Percentiles rank a stretch among this genome's conserved stretches.
Conservation (phyloP, 2,797 vertebrate genomes). For the Danio kyathit region DNA sequence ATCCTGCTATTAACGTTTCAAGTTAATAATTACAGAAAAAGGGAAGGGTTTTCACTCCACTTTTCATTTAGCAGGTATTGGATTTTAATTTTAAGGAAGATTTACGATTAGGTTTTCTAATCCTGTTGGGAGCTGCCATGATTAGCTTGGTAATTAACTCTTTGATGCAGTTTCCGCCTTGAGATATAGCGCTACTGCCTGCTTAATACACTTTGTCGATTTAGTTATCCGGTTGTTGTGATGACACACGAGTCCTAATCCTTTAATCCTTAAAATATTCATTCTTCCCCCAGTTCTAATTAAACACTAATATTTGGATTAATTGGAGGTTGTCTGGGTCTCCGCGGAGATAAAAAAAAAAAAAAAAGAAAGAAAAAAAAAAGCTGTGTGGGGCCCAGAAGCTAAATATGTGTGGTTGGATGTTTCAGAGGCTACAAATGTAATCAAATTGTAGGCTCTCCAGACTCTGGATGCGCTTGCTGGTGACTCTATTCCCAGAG, state of each 20-base stretch:
- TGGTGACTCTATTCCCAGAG: neutral
- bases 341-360: neutral
- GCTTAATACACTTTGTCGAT: slow-evolving; percentile 52
- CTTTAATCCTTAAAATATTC: slow-evolving; percentile 57
- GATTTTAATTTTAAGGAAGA: slow-evolving; percentile 57
- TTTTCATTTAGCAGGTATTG: slow-evolving; percentile 60
- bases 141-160: slow-evolving; percentile 64
- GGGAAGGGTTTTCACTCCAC: slow-evolving; percentile 26
- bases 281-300: slow-evolving; percentile 56
- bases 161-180: slow-evolving; percentile 59
- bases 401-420: neutral
- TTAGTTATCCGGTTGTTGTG: slow-evolving; percentile 53
- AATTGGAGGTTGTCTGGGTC: slow-evolving; percentile 46
- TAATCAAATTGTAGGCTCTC: neutral
- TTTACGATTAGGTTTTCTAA: slow-evolving; percentile 58
- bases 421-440: slow-evolving; percentile 2
- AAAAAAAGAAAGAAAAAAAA: neutral
- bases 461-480: neutral
- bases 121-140: slow-evolving; percentile 56
- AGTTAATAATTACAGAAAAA: slow-evolving; percentile 46
- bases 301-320: slow-evolving; percentile 57
- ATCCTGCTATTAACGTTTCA: slow-evolving; percentile 27
- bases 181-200: slow-evolving; percentile 51
- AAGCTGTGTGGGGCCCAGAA: slow-evolving; percentile 1
- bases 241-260: slow-evolving; percentile 55